Percentiles rank a stretch among this genome's conserved stretches.
These are phyloP conservation scores for Trypoxylus dichotomus DNA, from an alignment of 1,140 invertebrate genomes.

Conservation along the genomic window DNA sequence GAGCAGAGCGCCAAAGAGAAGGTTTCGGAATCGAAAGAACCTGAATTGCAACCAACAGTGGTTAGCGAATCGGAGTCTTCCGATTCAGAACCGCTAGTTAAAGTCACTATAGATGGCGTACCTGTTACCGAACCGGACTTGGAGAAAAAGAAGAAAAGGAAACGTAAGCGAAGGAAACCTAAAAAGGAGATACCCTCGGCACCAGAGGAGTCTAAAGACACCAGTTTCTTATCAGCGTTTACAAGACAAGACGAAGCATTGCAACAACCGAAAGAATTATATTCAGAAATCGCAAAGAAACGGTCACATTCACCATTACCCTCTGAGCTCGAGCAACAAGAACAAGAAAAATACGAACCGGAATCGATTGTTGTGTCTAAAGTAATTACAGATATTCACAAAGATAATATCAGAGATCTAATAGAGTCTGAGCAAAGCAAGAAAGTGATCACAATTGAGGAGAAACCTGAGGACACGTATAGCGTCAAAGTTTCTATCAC, in stretches of 20 bases:
- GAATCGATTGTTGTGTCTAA: conserved; percentile 41
- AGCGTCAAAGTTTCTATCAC: conserved; percentile 29
- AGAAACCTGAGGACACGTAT: conserved; percentile 19
- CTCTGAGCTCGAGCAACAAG: conserved; percentile 19
- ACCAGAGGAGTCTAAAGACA: conserved; percentile 36
- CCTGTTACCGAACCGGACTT: conserved; percentile 32
- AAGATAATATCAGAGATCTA: conserved; percentile 39
- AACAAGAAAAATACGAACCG: conserved; percentile 19
- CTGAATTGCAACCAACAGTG: neutral
- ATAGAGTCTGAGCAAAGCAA: conserved; percentile 15
- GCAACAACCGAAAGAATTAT: conserved; percentile 41
- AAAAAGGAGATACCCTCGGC: conserved; percentile 34
- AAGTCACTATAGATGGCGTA: conserved; percentile 44
- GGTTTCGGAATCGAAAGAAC: neutral
- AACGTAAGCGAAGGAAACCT: conserved; percentile 37
- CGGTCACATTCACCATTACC: conserved; percentile 41
- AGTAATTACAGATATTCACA: conserved; percentile 45
- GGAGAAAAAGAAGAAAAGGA: conserved; percentile 7
- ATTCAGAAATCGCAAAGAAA: conserved; percentile 45
- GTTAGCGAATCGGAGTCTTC: conserved; percentile 7
- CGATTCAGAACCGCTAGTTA: conserved; percentile 34
- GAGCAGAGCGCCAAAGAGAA: conserved; percentile 3
- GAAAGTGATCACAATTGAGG: neutral
- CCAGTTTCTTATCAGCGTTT: conserved; percentile 41
- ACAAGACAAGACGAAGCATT: conserved; percentile 37